These are phyloP conservation scores for Cerastoderma edule DNA, from an alignment of 2,888 invertebrate species.

Conservation along the genomic window DNA sequence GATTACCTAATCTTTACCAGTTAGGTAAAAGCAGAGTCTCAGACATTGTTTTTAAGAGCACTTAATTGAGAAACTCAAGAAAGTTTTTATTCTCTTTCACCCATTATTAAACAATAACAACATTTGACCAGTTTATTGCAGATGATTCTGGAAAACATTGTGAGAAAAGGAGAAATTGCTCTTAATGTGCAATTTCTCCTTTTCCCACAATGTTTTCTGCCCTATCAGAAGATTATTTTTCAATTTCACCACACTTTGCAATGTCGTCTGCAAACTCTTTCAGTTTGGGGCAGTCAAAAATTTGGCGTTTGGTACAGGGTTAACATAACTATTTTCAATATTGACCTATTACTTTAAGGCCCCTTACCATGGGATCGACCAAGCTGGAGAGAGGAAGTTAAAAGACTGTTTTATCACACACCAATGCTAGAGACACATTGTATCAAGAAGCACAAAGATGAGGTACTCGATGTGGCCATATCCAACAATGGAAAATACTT, in stretches of 20 bases:
- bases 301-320: background rate
- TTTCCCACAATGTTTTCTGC: too few species aligned
- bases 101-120: too few species aligned
- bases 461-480: slow-evolving; percentile 93
- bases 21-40: background rate
- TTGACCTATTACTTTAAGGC: background rate
- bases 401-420: slow-evolving; percentile 61
- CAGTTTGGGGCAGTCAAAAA: background rate
- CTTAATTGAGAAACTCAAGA: too few species aligned
- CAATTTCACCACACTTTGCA: background rate
- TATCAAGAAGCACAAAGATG: slow-evolving; percentile 88
- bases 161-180: too few species aligned
- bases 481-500: slow-evolving; percentile 92
- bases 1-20: background rate
- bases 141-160: too few species aligned
- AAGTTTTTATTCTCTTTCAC: too few species aligned
- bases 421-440: slow-evolving; percentile 68
- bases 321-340: background rate
- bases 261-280: background rate
- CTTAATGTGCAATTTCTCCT: too few species aligned
- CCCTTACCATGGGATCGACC: background rate
- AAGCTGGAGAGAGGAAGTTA: slow-evolving; percentile 66
- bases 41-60: background rate
- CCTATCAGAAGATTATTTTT: too few species aligned
- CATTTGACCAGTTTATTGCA: too few species aligned